A percentile compares a stretch with the other conserved stretches of the same genome.
Evolutionary conservation across 2,888 invertebrate genomes (phyloP).

Genomic region (Hypomecis atomaria): DNA sequence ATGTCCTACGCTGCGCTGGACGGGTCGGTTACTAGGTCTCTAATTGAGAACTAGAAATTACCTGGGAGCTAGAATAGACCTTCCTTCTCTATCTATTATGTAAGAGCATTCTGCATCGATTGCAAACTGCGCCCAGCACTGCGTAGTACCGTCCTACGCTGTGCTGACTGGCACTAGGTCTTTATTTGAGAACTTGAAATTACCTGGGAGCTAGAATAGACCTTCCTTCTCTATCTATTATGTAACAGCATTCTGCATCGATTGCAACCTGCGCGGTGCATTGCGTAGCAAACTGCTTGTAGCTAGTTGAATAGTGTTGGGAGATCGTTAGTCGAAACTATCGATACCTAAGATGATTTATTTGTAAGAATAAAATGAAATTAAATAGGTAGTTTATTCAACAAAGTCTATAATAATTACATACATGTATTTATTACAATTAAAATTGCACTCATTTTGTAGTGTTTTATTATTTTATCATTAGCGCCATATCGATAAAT

Average conservation of each 20-base stretch:
- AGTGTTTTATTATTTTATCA: too few species aligned
- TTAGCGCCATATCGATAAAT: too few species aligned
- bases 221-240: not conserved
- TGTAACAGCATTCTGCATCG: slow-evolving; percentile 10
- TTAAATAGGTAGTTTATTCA: too few species aligned
- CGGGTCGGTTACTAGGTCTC: too few species aligned
- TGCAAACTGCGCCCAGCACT: slow-evolving; percentile 21
- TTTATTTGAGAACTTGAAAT: too few species aligned
- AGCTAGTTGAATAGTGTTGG: not conserved
- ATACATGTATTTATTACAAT: too few species aligned
- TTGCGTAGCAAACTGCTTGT: slow-evolving; percentile 8
- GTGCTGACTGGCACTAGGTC: too few species aligned
- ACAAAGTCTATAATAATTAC: too few species aligned
- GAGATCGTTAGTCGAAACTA: not conserved
- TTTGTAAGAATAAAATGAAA: too few species aligned
- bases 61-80: not conserved
- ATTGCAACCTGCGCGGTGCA: slow-evolving; percentile 24
- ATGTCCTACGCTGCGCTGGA: too few species aligned
- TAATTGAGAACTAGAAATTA: too few species aligned
- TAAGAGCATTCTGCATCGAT: slow-evolving; percentile 14
- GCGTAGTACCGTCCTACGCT: not conserved
- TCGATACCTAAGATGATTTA: not conserved
- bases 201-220: not conserved
- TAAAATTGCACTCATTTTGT: too few species aligned
- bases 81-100: not conserved